These are phyloP conservation scores for Sylvia atricapilla DNA, from an alignment of 2,113 vertebrate genomes.

Conservation along the genomic window DNA sequence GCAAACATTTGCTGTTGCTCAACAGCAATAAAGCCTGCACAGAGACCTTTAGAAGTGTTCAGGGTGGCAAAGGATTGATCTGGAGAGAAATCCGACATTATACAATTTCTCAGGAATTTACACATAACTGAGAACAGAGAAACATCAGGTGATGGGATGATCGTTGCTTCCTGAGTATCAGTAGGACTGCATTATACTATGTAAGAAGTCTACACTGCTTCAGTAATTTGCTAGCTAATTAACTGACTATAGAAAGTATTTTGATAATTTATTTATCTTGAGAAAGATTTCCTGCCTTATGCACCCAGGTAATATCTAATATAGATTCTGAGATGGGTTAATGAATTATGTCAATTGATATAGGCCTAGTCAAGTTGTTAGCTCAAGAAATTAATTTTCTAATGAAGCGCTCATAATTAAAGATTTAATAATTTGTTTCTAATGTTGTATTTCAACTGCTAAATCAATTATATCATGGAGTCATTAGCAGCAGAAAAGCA, in stretches of 20 bases:
- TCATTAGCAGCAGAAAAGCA: neutral
- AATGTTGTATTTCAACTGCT: neutral
- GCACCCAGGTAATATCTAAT: slow-evolving; percentile 37
- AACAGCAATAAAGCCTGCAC: neutral
- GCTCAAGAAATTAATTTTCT: slow-evolving; percentile 40
- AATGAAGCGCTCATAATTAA: neutral
- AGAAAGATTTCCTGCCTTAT: slow-evolving; percentile 1
- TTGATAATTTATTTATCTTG: slow-evolving; percentile 42
- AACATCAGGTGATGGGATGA: neutral
- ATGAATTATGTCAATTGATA: slow-evolving; percentile 32
- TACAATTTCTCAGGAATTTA: neutral
- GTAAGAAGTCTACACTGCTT: neutral
- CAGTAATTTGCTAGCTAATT: slow-evolving; percentile 38
- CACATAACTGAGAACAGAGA: neutral
- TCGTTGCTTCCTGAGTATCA: neutral
- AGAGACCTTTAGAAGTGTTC: neutral
- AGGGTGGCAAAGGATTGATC: neutral
- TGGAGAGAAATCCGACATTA: neutral
- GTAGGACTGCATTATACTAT: neutral
- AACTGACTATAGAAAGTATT: slow-evolving; percentile 20
- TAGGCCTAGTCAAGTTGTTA: neutral
- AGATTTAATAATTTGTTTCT: slow-evolving; percentile 40
- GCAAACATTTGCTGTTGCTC: neutral
- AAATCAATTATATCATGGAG: neutral
- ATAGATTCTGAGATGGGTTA: neutral